These are phyloP conservation scores for Rutilus rutilus DNA, from an alignment of 2,113 vertebrate genomes.

Conservation along the genomic window DNA sequence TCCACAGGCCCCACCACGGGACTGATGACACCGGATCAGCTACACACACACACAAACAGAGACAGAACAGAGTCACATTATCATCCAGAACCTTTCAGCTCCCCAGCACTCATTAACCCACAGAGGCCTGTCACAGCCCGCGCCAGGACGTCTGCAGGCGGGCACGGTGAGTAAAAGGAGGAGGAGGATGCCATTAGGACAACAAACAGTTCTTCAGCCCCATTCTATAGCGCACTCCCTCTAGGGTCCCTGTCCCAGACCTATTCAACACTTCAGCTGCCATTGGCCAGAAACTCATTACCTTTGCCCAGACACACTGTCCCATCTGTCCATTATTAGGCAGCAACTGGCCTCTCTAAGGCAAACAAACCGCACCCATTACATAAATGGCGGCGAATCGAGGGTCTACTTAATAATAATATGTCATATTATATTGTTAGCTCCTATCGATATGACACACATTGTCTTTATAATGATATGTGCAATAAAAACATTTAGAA, in stretches of 20 bases:
- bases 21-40: conserved; percentile 98
- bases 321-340: conserved; percentile 55
- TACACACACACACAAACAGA: conserved; percentile 64
- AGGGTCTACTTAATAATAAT: conserved; percentile 41
- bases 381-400: conserved; percentile 36
- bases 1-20: conserved; percentile 95
- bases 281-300: conserved; percentile 41
- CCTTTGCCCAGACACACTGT: conserved; percentile 36
- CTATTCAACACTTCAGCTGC: conserved; percentile 39
- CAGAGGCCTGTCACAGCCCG: conserved; percentile 67
- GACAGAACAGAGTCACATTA: conserved; percentile 46
- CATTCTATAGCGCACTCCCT: conserved; percentile 35
- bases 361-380: conserved; percentile 45
- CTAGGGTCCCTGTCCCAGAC: conserved; percentile 58
- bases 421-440: conserved; percentile 32
- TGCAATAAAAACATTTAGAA: conserved; percentile 12
- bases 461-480: conserved; percentile 5
- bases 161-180: conserved; percentile 54
- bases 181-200: conserved; percentile 40
- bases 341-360: conserved; percentile 41
- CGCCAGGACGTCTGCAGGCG: conserved; percentile 54
- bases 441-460: conserved; percentile 12
- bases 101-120: conserved; percentile 68
- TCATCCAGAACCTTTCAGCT: conserved; percentile 70
- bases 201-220: conserved; percentile 31